phyloP scores from a whole-genome alignment of 2,113 vertebrate species.

The Chamaetylas fuelleborni region DNA sequence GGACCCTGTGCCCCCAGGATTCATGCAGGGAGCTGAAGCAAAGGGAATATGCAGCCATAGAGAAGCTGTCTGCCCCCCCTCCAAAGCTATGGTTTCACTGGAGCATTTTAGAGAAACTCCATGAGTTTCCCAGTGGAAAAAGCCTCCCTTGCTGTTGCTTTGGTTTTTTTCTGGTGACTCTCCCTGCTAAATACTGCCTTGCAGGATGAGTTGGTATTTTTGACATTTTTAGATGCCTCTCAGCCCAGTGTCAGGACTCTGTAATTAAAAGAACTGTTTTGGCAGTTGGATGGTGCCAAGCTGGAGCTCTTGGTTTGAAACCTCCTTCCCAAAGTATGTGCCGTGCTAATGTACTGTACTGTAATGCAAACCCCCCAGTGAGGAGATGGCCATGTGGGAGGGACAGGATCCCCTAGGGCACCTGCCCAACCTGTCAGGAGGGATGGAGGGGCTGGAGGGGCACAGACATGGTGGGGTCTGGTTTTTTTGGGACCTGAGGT shows the following conservation, averaged over 20 bases:
- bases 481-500: background rate
- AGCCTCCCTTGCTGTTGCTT: background rate
- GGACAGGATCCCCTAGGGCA: background rate
- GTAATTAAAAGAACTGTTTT: conserved; percentile 14
- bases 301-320: background rate
- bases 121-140: background rate
- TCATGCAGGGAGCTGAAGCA: background rate
- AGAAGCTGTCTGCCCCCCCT: background rate
- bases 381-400: accelerated
- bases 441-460: background rate
- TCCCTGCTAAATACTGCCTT: background rate
- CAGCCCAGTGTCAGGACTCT: background rate
- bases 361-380: too few species aligned
- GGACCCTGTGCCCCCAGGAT: accelerated
- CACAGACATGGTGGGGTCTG: background rate
- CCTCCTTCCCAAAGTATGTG: background rate
- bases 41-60: background rate
- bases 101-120: background rate
- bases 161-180: background rate
- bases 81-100: background rate
- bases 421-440: background rate
- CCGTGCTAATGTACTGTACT: accelerated
- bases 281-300: background rate
- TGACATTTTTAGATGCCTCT: background rate
- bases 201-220: background rate